phyloP scores from a whole-genome alignment of 2,113 vertebrate species.

The Chionomys nivalis region DNA sequence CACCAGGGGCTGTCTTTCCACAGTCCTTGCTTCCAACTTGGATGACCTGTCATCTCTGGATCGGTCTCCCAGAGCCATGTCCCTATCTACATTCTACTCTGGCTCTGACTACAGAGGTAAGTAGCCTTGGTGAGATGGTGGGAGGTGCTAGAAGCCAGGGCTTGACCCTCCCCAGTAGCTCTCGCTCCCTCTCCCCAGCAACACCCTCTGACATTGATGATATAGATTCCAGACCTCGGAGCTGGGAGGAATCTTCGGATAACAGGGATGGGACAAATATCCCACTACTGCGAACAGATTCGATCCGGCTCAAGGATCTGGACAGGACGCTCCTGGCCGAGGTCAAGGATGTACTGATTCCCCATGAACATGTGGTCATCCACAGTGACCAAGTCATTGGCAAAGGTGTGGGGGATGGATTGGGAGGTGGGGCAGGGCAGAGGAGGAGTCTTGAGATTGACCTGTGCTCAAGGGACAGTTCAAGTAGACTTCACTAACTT shows the following conservation, averaged over 20 bases:
- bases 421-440: not conserved
- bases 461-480: not conserved
- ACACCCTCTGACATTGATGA: slow-evolving; percentile 64
- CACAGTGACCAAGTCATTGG: slow-evolving; percentile 94
- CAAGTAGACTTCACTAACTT: not conserved
- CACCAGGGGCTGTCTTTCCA: not conserved
- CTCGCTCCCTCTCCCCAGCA: slow-evolving; percentile 48
- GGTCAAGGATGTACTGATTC: slow-evolving; percentile 97
- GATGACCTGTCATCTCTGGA: slow-evolving; percentile 9
- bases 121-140: slow-evolving; percentile 77
- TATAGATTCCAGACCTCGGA: not conserved
- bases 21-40: not conserved
- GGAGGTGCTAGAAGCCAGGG: not conserved
- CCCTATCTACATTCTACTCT: slow-evolving; percentile 27
- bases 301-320: slow-evolving; percentile 90
- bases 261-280: slow-evolving; percentile 81
- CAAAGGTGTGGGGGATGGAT: slow-evolving; percentile 88
- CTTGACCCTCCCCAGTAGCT: not conserved
- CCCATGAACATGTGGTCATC: slow-evolving; percentile 89
- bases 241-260: slow-evolving; percentile 39
- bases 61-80: not conserved
- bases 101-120: slow-evolving; percentile 79
- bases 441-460: not conserved
- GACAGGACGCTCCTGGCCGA: slow-evolving; percentile 91
- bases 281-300: slow-evolving; percentile 89